These are phyloP conservation scores for Plecturocebus donacophilus DNA, from an alignment of 2,113 vertebrate genomes.

Conservation along the genomic window DNA sequence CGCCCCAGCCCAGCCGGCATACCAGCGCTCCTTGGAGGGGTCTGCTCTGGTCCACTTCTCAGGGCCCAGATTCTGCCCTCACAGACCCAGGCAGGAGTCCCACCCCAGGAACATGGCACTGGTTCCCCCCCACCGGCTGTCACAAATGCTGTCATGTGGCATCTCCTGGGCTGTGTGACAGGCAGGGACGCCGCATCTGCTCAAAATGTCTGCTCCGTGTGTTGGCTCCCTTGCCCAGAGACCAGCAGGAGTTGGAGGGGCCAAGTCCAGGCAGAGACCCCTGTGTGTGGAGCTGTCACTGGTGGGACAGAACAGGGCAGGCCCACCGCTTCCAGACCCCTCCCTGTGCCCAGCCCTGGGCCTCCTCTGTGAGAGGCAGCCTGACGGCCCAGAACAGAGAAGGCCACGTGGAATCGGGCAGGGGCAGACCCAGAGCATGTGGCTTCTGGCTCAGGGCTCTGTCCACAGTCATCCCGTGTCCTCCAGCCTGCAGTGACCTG, in stretches of 20 bases:
- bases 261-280: neutral
- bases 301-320: neutral
- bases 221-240: neutral
- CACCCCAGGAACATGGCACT: accelerated
- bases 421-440: neutral
- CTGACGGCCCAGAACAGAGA: neutral
- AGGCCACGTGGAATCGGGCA: neutral
- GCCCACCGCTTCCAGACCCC: neutral
- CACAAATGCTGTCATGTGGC: accelerated
- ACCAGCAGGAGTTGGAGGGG: accelerated
- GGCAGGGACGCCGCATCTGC: neutral
- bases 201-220: accelerated
- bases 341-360: neutral
- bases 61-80: neutral
- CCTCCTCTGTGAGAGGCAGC: neutral
- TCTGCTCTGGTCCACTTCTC: neutral
- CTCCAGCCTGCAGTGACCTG: neutral
- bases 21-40: accelerated
- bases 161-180: neutral
- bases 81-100: neutral
- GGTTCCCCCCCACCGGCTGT: accelerated
- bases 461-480: accelerated
- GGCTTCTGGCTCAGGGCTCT: no score
- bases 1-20: accelerated
- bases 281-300: neutral